Conservation (phyloP, 1,140 invertebrate genomes). For the Drosophila sulfurigaster region DNA sequence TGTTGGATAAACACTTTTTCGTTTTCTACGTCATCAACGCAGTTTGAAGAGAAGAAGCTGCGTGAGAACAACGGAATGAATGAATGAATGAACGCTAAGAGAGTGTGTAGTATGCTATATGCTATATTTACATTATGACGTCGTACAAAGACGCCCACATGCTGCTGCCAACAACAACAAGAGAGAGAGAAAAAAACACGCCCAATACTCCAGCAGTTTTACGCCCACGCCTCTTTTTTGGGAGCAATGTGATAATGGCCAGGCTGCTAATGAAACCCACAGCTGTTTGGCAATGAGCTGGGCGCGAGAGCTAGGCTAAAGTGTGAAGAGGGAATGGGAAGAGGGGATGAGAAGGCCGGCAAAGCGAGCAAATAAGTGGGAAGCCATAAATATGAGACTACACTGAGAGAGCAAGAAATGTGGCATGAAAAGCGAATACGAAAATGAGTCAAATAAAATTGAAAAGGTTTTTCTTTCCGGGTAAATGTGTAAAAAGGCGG, state of each 20-base stretch:
- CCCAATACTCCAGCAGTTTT: not conserved
- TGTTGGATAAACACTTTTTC: constrained; percentile 45
- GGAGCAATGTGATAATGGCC: constrained; percentile 51
- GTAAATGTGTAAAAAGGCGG: constrained; percentile 30
- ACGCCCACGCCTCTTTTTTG: constrained; percentile 12
- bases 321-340: constrained; percentile 2
- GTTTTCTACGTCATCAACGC: constrained; percentile 45
- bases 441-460: constrained; percentile 60
- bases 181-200: too few relatives aligned
- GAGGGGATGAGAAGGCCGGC: constrained; percentile 1
- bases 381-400: constrained; percentile 67
- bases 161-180: constrained; percentile 1
- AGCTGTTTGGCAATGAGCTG: constrained; percentile 43
- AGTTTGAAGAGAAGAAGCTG: constrained; percentile 11
- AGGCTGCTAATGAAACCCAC: constrained; percentile 55
- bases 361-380: constrained; percentile 59
- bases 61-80: not conserved
- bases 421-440: constrained; percentile 50
- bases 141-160: constrained; percentile 30
- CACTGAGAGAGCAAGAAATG: constrained; percentile 43
- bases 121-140: constrained; percentile 44
- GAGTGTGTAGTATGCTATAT: not conserved
- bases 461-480: constrained; percentile 50
- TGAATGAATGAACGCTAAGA: not conserved
- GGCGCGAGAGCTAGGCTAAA: not conserved